Base-by-base conservation (phyloP, 2,888 invertebrate species). In the Phyllotreta striolata region DNA sequence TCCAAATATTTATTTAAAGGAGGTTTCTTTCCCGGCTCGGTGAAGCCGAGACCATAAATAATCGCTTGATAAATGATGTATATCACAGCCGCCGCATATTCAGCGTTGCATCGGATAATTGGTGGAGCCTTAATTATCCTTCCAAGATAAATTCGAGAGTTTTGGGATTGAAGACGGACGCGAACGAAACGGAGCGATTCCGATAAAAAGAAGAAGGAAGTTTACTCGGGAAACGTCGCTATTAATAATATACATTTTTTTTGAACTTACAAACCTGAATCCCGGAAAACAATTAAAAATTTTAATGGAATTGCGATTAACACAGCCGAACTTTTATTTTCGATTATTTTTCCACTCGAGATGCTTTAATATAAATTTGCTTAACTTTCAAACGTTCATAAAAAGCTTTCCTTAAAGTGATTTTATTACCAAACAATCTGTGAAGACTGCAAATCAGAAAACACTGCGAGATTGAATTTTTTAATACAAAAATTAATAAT, bases 51-150 rank as follows among this genome's bases (percentile, higher is more conserved):
- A 55, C 63, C 58, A 63, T 58, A 63, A 63, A 63, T 63, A 63
- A 55, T 58, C 37, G 38, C 34, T 46, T 63, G 63, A 63, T 63
- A 58, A 54, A 63, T 58, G 58, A 63, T 55, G 46, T 47, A 49
- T 63, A 63, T 63, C 49, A 37, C 49, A 34, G 49, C 49, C 44
- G 49, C 58, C 47, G 47, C 6, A 52, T 43, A 55, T 55, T 37
- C 55, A 44, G 37, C 58, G 49, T 54, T 57, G 46, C 63, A 54
- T 47, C 55, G 55, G 58, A 58, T 58, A 63, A 58, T 63, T 58
- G 58, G 40, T 41, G 9, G 40, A 8, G 41, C 40, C 46, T 55
- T 63, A 63, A 63, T 63, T 63, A 63, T 34, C 39, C 44, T 58
- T 37, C 40, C 40, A 41, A 63, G 55, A 59, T 44, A 44, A 47